Conservation (phyloP, 2,797 vertebrate genomes). For the Pelochelys cantorii region DNA sequence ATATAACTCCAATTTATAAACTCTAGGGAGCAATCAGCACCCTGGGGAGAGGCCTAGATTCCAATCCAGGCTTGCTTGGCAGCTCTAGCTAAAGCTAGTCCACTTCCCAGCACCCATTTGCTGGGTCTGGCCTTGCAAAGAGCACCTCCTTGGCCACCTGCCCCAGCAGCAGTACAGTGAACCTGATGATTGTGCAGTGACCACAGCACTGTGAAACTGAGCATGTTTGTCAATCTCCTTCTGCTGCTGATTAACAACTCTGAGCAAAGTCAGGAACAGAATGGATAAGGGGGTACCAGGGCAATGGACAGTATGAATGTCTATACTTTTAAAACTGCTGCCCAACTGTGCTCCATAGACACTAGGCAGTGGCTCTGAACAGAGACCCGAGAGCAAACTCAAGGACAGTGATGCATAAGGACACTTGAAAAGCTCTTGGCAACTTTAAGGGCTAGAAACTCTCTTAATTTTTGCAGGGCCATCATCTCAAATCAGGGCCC, state of each 20-base stretch:
- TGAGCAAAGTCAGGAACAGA: background rate
- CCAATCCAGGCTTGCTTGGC: background rate
- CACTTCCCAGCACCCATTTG: background rate
- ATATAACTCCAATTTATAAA: background rate
- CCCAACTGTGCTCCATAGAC: background rate
- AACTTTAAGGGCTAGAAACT: background rate
- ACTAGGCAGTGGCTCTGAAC: background rate
- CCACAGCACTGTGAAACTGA: background rate
- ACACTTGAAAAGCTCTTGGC: background rate
- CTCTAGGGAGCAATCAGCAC: background rate
- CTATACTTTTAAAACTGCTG: background rate
- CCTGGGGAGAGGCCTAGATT: background rate
- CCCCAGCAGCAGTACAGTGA: rapidly evolving
- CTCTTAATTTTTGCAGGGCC: background rate
- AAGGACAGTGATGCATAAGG: background rate
- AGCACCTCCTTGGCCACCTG: background rate
- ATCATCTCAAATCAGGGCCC: background rate
- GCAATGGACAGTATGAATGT: rapidly evolving
- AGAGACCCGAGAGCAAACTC: background rate
- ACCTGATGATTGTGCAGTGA: rapidly evolving
- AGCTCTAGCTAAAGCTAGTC: background rate
- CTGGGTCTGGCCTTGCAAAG: rapidly evolving
- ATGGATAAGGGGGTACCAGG: background rate
- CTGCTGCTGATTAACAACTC: background rate
- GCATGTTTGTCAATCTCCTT: background rate